Evolutionary conservation across 2,888 invertebrate species (phyloP).

Genomic region (Drosophila tripunctata): DNA sequence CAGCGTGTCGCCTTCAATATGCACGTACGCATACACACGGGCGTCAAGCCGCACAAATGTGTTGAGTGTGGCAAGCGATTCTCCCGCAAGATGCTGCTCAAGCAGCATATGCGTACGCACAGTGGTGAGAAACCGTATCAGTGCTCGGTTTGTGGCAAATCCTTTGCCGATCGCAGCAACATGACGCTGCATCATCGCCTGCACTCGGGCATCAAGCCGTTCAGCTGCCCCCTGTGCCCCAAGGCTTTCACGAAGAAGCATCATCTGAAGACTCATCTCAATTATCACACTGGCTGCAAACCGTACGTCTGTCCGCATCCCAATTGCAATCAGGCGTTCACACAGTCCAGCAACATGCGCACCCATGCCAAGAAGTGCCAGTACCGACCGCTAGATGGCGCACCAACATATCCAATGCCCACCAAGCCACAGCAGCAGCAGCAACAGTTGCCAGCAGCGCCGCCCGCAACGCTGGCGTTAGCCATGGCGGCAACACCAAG

Average conservation of each 20-base stretch:
- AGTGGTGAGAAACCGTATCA: constrained; percentile 92
- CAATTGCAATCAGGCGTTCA: constrained; percentile 90
- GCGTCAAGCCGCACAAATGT: constrained; percentile 91
- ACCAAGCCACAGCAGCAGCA: constrained; percentile 34
- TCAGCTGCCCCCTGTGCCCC: constrained; percentile 85
- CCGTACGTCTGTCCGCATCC: constrained; percentile 89
- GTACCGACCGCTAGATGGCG: constrained; percentile 76
- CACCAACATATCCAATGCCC: constrained; percentile 30
- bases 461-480: constrained; percentile 31
- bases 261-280: constrained; percentile 92
- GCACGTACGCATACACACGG: constrained; percentile 93
- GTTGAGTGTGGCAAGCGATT: constrained; percentile 92
- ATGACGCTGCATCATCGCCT: constrained; percentile 92
- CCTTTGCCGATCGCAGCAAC: constrained; percentile 93
- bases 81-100: constrained; percentile 92
- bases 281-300: constrained; percentile 93
- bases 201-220: constrained; percentile 93
- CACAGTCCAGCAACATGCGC: constrained; percentile 94
- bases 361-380: constrained; percentile 92
- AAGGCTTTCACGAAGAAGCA: constrained; percentile 95
- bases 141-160: constrained; percentile 92
- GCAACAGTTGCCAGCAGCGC: constrained; percentile 11
- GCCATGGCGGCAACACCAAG: constrained; percentile 49
- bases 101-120: constrained; percentile 92
- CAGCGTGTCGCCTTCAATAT: constrained; percentile 94